Percentiles rank a stretch among this genome's conserved stretches.
Evolutionary conservation across 30 jellyfish, hydroid and myxozoan genomes (phyloP).

Genomic region (Aurelia sp.): DNA sequence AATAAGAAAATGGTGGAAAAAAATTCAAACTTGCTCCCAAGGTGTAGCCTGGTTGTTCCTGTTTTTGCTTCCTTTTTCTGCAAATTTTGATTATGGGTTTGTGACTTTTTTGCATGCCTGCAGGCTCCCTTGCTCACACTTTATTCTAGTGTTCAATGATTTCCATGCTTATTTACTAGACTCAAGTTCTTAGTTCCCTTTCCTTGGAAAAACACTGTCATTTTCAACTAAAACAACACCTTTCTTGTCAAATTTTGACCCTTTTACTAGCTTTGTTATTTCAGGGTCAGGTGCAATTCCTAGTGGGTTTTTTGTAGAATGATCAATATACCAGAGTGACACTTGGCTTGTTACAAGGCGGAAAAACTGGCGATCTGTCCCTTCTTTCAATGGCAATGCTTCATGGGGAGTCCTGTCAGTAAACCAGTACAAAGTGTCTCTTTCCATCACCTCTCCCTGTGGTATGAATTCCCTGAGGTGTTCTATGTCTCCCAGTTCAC

Average conservation of each 20-base stretch:
- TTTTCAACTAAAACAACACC: conserved; percentile 3
- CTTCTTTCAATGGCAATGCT: conserved; percentile 37
- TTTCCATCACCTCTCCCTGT: conserved; percentile 16
- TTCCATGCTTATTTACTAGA: too few species aligned
- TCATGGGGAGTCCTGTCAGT: conserved; percentile 81
- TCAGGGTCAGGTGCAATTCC: conserved; percentile 65
- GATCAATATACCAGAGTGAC: conserved; percentile 71
- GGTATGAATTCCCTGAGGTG: conserved; percentile 58
- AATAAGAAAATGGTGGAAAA: too few species aligned
- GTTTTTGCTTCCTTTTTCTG: too few species aligned
- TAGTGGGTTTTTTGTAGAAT: conserved; percentile 61
- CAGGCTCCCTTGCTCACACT: too few species aligned
- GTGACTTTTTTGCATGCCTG: too few species aligned
- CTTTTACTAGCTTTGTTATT: conserved; percentile 57
- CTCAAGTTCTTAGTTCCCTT: too few species aligned
- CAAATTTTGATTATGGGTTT: too few species aligned
- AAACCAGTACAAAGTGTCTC: conserved; percentile 47
- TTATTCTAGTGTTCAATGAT: too few species aligned
- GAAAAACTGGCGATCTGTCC: conserved; percentile 42
- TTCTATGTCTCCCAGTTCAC: conserved; percentile 58
- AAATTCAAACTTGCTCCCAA: too few species aligned
- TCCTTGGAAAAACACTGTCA: too few species aligned
- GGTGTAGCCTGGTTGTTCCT: too few species aligned
- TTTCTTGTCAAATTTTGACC: conserved; percentile 59
- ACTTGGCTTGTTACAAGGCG: conserved; percentile 65